Evolutionary conservation across 2,888 invertebrate species (phyloP), one percentile per base, ranked within the genome.

Genomic region (Willowsia nigromaculata): DNA sequence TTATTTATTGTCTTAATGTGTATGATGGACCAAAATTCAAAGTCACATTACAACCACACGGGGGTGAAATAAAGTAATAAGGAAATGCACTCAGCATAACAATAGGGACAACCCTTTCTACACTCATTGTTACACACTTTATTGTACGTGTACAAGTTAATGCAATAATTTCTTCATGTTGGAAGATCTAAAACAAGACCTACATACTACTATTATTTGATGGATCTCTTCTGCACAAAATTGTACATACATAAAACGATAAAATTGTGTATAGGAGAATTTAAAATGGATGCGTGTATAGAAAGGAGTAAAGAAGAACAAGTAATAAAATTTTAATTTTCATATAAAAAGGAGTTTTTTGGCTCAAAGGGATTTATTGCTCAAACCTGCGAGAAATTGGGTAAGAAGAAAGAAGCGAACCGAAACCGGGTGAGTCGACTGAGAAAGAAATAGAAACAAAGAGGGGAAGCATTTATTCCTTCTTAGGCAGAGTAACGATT

Each of bases 321-420:
- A 13, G 80, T 18, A 81, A 81, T 81, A 81, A 81, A 81, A 65
- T 65, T n/a, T 25, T 50, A 47, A 22, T 43, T 76, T 50, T 76
- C 18, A 33, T 4, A 30, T 30, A 65, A 65, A 33, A n/a, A 65
- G 50, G 50, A n/a, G n/a, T 50, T 25, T 76, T 76, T 76, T 43
- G 27, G 30, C 50, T 37, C n/a, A 50, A 50, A 50, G 65, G 62
- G 15, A 37, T 50, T 47, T 22, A 15, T 68, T 86, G 65, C 25
- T n/a, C n/a, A n/a, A n/a, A n/a, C n/a, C n/a, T 22, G 65, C 78
- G 53, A 43, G 37, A 82, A 88, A 82, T 88, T 88, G 74, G 82
- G 88, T 74, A 82, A 82, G 33, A 68, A 59, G 71, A 25, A 62
- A n/a, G 22, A 74, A 71, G 74, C 88, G 53, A 74, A 82, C 74